A percentile compares a stretch with the other conserved stretches of the same genome.
Evolutionary conservation across 1,140 invertebrate genomes (phyloP).

Genomic region (Temnothorax longispinosus): DNA sequence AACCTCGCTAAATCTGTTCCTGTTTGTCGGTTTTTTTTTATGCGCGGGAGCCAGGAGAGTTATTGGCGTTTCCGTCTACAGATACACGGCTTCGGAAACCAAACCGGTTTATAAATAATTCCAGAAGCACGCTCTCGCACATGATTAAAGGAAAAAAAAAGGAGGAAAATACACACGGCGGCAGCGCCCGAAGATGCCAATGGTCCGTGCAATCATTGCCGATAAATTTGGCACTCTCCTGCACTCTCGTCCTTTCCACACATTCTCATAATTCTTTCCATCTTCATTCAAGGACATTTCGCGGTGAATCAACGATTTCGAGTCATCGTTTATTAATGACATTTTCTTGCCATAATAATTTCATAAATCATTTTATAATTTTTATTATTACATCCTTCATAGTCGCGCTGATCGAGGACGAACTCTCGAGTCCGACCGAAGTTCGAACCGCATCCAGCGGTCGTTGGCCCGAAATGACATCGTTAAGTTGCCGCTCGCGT

Average conservation of each 20-base stretch:
- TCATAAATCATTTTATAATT: not conserved
- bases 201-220: constrained; percentile 23
- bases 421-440: constrained; percentile 10
- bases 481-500: constrained; percentile 64
- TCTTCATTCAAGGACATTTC: not conserved
- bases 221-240: constrained; percentile 48
- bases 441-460: constrained; percentile 40
- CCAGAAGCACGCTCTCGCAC: constrained; percentile 71
- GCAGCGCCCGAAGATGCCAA: not conserved
- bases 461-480: constrained; percentile 70
- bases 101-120: constrained; percentile 75
- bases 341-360: not conserved
- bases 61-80: constrained; percentile 69
- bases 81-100: constrained; percentile 37
- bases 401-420: not conserved
- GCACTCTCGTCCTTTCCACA: not conserved
- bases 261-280: not conserved
- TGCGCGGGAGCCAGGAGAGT: not conserved
- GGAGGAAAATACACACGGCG: constrained; percentile 3
- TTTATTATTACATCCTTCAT: not conserved
- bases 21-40: not conserved
- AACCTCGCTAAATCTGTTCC: constrained; percentile 5
- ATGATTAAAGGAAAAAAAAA: constrained; percentile 67
- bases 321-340: not conserved
- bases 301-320: not conserved